Evolutionary conservation across 2,113 vertebrate species (phyloP).

Genomic region (Otus sunia): DNA sequence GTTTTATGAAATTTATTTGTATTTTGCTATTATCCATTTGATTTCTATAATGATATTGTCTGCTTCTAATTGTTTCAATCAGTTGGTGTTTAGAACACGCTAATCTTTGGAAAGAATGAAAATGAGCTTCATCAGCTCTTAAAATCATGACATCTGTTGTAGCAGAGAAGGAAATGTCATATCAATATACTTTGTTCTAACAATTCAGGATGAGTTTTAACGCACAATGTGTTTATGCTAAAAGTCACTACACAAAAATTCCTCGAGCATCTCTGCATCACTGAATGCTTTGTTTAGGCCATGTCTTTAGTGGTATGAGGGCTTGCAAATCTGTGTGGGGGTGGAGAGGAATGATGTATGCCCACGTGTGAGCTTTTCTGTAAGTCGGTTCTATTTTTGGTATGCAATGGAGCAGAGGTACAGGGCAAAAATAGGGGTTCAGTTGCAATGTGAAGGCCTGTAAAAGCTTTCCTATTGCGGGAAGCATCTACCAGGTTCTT

Average conservation of each 20-base stretch:
- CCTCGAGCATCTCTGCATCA: neutral
- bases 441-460: neutral
- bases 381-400: neutral
- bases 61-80: neutral
- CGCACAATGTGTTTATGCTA: neutral
- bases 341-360: neutral
- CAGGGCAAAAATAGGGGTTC: neutral
- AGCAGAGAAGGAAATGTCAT: neutral
- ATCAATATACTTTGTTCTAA: neutral
- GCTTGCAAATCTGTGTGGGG: neutral
- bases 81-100: neutral
- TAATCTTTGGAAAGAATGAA: neutral
- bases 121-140: neutral
- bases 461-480: neutral
- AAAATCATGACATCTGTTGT: neutral
- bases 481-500: neutral
- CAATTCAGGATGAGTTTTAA: neutral
- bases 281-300: slow-evolving; percentile 40
- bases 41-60: neutral
- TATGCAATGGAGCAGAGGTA: neutral
- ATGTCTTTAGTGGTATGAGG: neutral
- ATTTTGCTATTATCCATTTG: neutral
- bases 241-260: neutral
- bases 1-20: neutral
- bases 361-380: slow-evolving; percentile 13